Evolutionary conservation across 2,888 invertebrate species (phyloP).

Genomic region (Drosophila multiciliata): DNA sequence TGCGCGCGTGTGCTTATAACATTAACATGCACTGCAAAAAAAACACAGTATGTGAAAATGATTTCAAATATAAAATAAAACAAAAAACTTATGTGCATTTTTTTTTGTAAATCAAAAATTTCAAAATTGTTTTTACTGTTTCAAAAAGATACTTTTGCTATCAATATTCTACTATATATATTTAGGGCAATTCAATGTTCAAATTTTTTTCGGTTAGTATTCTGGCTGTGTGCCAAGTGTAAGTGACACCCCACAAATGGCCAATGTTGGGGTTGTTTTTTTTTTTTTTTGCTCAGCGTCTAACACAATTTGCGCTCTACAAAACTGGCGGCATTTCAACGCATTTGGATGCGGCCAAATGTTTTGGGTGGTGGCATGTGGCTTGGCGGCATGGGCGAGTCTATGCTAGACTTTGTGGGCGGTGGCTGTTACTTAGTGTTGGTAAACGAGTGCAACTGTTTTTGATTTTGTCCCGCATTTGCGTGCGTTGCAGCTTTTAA

Average conservation of each 20-base stretch:
- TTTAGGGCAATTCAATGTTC: background rate
- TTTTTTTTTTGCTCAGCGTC: constrained; percentile 28
- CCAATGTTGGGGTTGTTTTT: constrained; percentile 37
- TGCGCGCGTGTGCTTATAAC: constrained; percentile 20
- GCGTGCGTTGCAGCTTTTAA: constrained; percentile 31
- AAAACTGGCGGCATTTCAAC: constrained; percentile 74
- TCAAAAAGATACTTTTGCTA: background rate
- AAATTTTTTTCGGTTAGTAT: background rate
- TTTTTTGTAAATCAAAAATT: background rate
- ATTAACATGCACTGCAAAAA: constrained; percentile 25
- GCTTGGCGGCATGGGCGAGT: constrained; percentile 12
- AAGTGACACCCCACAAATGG: constrained; percentile 20
- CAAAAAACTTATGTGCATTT: background rate
- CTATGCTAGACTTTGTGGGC: background rate
- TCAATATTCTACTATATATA: background rate
- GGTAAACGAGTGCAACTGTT: constrained; percentile 47
- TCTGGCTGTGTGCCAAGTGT: constrained; percentile 27
- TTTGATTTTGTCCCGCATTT: constrained; percentile 43
- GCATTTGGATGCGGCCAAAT: constrained; percentile 55
- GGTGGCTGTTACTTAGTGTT: constrained; percentile 44
- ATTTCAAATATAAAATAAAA: background rate
- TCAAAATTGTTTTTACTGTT: background rate
- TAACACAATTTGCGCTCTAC: constrained; percentile 73
- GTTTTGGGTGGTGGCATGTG: constrained; percentile 55
- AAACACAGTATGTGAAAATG: background rate